Conservation (phyloP, 2,888 invertebrate genomes). For the Lysandra coridon region DNA sequence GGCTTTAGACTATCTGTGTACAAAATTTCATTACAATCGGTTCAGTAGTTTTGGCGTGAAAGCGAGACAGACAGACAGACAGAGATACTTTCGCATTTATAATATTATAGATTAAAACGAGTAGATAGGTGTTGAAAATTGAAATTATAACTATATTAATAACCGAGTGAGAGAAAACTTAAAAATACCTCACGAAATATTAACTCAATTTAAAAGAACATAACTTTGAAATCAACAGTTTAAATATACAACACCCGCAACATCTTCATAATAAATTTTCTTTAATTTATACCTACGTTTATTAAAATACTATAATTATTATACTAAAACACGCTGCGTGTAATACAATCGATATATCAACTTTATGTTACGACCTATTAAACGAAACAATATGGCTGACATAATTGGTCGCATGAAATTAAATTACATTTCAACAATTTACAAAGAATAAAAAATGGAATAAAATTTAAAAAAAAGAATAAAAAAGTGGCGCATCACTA, state of each 20-base stretch:
- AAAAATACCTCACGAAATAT: neutral
- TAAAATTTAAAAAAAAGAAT: slow-evolving; percentile 39
- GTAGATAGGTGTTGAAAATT: neutral
- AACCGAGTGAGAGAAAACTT: neutral
- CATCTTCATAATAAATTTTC: slow-evolving; percentile 17
- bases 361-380: slow-evolving; percentile 35
- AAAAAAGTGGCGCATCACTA: slow-evolving; percentile 58
- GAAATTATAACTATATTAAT: neutral
- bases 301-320: slow-evolving; percentile 17
- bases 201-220: slow-evolving; percentile 27
- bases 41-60: no score
- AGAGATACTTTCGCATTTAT: no score
- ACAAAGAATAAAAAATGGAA: neutral
- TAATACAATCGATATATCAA: slow-evolving; percentile 33
- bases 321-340: slow-evolving; percentile 9
- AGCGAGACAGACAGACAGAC: no score
- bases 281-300: slow-evolving; percentile 27
- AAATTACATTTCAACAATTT: slow-evolving; percentile 40
- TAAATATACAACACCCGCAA: slow-evolving; percentile 1
- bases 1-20: no score
- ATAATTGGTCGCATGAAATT: slow-evolving; percentile 43
- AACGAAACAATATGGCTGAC: slow-evolving; percentile 40
- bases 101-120: neutral
- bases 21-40: no score
- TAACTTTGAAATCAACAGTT: neutral